phyloP scores from a whole-genome alignment of 1,140 invertebrate species.

The Sinella curviseta region DNA sequence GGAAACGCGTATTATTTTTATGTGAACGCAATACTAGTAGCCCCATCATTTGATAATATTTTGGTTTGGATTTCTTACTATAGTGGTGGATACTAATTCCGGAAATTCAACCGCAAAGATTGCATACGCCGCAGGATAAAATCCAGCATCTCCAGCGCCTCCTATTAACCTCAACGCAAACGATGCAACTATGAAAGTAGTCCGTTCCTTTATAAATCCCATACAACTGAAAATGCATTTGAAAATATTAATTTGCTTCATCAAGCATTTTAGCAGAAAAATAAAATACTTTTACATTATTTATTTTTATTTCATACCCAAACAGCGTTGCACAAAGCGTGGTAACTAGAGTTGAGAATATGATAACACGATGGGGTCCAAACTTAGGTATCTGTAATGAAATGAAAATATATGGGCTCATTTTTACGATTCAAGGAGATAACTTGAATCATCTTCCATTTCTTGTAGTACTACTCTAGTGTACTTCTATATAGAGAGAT shows the following conservation, averaged over 20 bases:
- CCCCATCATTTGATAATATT: background rate
- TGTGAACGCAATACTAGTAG: background rate
- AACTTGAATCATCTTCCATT: no score
- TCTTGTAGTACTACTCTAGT: no score
- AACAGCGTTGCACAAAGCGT: constrained; percentile 79
- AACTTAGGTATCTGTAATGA: constrained; percentile 68
- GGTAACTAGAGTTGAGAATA: constrained; percentile 80
- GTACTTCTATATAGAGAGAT: no score
- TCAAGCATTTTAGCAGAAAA: no score
- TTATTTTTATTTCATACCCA: constrained; percentile 63
- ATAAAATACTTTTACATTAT: no score
- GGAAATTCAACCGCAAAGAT: constrained; percentile 93
- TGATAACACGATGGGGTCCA: constrained; percentile 81
- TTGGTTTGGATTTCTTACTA: constrained; percentile 64
- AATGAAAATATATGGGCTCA: no score
- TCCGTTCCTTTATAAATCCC: constrained; percentile 75
- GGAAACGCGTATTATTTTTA: background rate
- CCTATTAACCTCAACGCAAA: constrained; percentile 86
- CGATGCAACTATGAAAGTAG: constrained; percentile 79
- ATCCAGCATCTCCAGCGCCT: constrained; percentile 87
- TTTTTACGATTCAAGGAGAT: no score
- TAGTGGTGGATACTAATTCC: constrained; percentile 81
- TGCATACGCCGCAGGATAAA: constrained; percentile 86
- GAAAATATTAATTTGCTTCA: no score
- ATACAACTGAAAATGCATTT: constrained; percentile 69